Evolutionary conservation across 2,888 invertebrate species (phyloP), one percentile per base, ranked within the genome.

Genomic region (Stenotaenia linearis): DNA sequence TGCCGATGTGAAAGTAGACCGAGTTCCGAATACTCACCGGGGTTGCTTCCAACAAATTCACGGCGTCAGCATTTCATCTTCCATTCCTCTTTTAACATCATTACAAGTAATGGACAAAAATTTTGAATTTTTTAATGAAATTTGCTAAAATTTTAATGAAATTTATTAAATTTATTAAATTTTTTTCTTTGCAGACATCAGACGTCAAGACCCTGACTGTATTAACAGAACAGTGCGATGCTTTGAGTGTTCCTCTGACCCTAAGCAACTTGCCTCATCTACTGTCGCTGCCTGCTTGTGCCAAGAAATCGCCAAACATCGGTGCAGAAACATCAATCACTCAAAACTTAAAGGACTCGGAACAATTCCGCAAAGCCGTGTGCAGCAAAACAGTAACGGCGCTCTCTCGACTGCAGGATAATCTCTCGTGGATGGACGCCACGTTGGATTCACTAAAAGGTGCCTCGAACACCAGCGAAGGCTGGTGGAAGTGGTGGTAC

Each of bases 401-500:
- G 5, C 18, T 56, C 18, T 30, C 75, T 12, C 23, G 32, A 32
- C 6, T 75, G 25, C 75, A 75, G 2, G 75, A 35, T 12, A 75
- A 75, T 23, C 28, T 35, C 28, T 75, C 75, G 28, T 35, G 35
- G 75, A 28, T 78, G 23, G 78, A 78, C n/a, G 25, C 28, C 25
- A 50, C 18, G 21, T 78, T 56, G 12, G 56, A 32, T 56, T 6
- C n/a, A 12, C 6, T 25, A 6, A 75, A 9, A 12, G 15, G 28
- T 75, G 18, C 30, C 15, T 21, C 18, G 77, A 18, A 21, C 15
- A 75, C 9, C n/a, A 75, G 77, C 30, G 25, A 40, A 25, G 32
- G 45, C 28, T 78, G 78, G 23, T 78, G 78, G 78, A 78, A 78
- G 30, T 78, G 78, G 78, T 78, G 78, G 78, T 78, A 78, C 56